phyloP scores from a whole-genome alignment of 2,797 vertebrate species.

The Eospalax fontanierii region DNA sequence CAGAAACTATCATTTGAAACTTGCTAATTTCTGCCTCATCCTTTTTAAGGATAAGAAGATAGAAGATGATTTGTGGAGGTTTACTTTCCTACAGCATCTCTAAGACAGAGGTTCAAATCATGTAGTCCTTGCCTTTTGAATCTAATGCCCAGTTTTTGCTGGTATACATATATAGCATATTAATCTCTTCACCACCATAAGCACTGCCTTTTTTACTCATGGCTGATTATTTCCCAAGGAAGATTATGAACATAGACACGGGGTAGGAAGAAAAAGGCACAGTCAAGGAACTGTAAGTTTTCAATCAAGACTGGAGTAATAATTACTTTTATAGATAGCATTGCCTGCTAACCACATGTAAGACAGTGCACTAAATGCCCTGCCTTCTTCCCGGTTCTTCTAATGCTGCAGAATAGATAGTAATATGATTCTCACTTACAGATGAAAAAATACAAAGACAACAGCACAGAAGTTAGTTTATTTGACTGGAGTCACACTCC shows the following conservation, averaged over 20 bases:
- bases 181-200: not conserved
- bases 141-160: not conserved
- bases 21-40: not conserved
- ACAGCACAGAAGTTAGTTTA: conserved; percentile 34
- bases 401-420: not conserved
- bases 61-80: not conserved
- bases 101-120: not conserved
- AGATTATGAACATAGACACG: not conserved
- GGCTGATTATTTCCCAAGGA: conserved; percentile 10
- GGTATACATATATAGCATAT: not conserved
- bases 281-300: not conserved
- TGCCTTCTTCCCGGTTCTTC: not conserved
- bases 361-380: not conserved
- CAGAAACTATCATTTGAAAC: not conserved
- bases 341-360: not conserved
- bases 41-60: not conserved
- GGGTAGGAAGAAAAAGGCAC: not conserved
- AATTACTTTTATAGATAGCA: not conserved
- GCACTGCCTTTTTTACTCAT: not conserved
- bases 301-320: not conserved
- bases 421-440: conserved; percentile 15
- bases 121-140: not conserved
- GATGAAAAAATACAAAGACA: not conserved
- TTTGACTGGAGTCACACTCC: conserved; percentile 2
- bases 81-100: not conserved